A percentile compares a stretch with the other conserved stretches of the same genome.
Evolutionary conservation across 2,113 vertebrate genomes (phyloP).

Genomic region (Capricornis sumatraensis): DNA sequence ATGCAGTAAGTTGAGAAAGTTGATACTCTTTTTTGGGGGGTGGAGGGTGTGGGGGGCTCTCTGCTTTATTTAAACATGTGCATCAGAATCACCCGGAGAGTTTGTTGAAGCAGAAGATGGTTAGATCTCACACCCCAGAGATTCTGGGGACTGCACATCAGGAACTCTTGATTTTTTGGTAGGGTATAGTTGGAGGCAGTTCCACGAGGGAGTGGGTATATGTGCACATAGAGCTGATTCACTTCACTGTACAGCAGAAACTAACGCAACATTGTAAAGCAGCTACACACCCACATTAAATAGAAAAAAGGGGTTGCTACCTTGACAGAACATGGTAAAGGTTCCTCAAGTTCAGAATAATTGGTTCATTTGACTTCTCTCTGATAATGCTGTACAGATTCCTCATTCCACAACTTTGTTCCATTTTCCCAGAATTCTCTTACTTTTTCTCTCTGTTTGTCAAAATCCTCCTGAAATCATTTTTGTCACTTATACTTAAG

Average conservation of each 20-base stretch:
- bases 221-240: neutral
- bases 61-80: neutral
- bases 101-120: neutral
- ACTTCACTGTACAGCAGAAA: neutral
- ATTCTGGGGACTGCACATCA: neutral
- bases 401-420: neutral
- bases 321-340: neutral
- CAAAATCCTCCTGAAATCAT: neutral
- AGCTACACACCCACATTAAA: neutral
- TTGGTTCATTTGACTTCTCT: neutral
- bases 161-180: neutral
- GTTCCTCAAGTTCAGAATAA: neutral
- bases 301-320: neutral
- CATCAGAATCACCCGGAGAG: neutral
- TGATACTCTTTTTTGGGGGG: accelerated
- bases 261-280: neutral
- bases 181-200: neutral
- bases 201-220: neutral
- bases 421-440: neutral
- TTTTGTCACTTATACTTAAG: neutral
- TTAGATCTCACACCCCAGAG: neutral
- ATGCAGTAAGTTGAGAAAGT: neutral
- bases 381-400: neutral
- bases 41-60: accelerated
- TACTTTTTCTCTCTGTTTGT: neutral